Evolutionary conservation across 2,888 invertebrate species (phyloP).

Genomic region (Apocheima hispidaria): DNA sequence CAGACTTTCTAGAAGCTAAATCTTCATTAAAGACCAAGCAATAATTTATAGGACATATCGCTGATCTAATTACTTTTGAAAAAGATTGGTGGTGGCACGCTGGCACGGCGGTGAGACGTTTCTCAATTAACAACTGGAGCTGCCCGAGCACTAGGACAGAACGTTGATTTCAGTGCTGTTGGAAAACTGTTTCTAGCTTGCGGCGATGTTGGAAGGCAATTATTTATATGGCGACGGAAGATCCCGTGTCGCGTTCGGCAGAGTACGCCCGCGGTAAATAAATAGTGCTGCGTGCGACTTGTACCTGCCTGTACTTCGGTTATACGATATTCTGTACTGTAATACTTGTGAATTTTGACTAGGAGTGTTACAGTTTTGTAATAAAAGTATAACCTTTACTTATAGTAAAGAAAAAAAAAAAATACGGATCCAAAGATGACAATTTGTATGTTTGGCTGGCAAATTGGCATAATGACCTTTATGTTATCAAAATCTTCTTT

Average conservation of each 20-base stretch:
- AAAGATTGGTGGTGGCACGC: slow-evolving; percentile 40
- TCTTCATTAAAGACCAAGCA: slow-evolving; percentile 75
- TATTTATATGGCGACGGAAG: slow-evolving; percentile 72
- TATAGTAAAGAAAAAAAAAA: not conserved
- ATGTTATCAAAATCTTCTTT: too few species aligned
- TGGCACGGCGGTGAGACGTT: slow-evolving; percentile 36
- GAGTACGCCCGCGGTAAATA: slow-evolving; percentile 67
- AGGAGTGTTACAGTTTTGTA: slow-evolving; percentile 13
- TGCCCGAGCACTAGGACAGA: slow-evolving; percentile 28
- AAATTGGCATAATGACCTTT: too few species aligned
- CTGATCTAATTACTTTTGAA: slow-evolving; percentile 63
- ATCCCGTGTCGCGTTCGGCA: slow-evolving; percentile 65
- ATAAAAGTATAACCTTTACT: not conserved
- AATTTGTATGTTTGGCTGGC: too few species aligned
- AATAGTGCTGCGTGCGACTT: slow-evolving; percentile 64
- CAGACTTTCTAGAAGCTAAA: slow-evolving; percentile 69
- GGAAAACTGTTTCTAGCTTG: too few species aligned
- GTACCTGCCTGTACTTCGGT: slow-evolving; percentile 55
- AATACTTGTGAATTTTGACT: slow-evolving; percentile 44
- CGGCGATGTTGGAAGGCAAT: slow-evolving; percentile 60
- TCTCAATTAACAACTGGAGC: slow-evolving; percentile 39
- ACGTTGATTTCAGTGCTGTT: slow-evolving; percentile 41
- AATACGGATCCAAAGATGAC: not conserved
- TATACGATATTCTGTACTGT: slow-evolving; percentile 70
- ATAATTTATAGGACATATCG: slow-evolving; percentile 75